These are phyloP conservation scores for Diorhabda sublineata DNA, from an alignment of 1,140 invertebrate species.

Conservation along the genomic window DNA sequence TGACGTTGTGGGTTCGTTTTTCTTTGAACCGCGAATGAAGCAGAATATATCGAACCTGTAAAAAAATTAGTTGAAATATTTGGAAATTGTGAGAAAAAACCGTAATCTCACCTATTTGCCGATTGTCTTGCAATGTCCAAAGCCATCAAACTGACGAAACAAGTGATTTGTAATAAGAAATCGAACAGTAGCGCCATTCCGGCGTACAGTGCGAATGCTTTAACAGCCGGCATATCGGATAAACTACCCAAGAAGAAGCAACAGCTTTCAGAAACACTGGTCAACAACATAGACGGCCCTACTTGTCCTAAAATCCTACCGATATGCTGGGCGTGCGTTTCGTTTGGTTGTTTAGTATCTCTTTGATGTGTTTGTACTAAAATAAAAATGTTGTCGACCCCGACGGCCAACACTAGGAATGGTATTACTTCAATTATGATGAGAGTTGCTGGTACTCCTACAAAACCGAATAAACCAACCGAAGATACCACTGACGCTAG, in stretches of 20 bases:
- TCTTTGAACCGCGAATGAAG: constrained; percentile 70
- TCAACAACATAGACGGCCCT: constrained; percentile 86
- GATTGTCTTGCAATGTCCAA: constrained; percentile 82
- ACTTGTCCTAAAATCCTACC: constrained; percentile 86
- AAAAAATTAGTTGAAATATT: neutral
- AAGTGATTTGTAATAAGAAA: constrained; percentile 95
- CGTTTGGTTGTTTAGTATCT: constrained; percentile 61
- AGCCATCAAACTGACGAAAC: constrained; percentile 88
- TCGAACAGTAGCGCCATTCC: constrained; percentile 92
- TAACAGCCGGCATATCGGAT: constrained; percentile 96
- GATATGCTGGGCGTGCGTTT: constrained; percentile 81
- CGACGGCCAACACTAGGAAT: constrained; percentile 96
- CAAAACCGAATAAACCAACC: constrained; percentile 88
- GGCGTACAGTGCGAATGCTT: constrained; percentile 95
- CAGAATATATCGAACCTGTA: constrained; percentile 77
- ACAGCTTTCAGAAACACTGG: constrained; percentile 87
- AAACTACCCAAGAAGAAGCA: constrained; percentile 96
- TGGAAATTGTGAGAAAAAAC: constrained; percentile 68
- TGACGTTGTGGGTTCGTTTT: constrained; percentile 48
- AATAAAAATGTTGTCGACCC: constrained; percentile 99
- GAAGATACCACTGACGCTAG: constrained; percentile 86
- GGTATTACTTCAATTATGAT: constrained; percentile 98
- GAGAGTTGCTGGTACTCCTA: constrained; percentile 85
- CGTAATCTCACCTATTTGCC: constrained; percentile 57
- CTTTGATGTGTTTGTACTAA: constrained; percentile 85